Conservation (phyloP, 2,797 vertebrate genomes). For the Eremophila alpestris region DNA sequence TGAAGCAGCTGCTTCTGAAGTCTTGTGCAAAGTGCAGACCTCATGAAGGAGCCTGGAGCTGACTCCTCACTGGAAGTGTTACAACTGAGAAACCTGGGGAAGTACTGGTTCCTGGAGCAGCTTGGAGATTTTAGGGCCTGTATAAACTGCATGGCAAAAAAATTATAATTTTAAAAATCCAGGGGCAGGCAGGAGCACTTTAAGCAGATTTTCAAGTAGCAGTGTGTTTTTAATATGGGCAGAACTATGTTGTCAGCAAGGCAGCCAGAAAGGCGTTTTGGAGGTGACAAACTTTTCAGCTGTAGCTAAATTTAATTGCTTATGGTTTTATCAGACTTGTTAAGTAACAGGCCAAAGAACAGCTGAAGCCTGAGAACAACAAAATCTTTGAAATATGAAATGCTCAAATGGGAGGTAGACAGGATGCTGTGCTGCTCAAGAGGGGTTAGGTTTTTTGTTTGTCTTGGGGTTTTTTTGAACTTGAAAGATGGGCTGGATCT, state of each 20-base stretch:
- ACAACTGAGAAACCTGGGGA: accelerated
- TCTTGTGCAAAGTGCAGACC: neutral
- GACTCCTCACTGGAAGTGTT: neutral
- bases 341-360: neutral
- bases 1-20: neutral
- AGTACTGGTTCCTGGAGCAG: neutral
- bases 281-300: neutral
- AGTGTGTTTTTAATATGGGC: neutral
- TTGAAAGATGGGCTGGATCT: neutral
- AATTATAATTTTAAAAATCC: neutral
- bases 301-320: neutral
- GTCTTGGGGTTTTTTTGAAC: accelerated
- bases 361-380: neutral
- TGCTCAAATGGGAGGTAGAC: neutral
- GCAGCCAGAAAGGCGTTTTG: neutral
- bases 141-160: neutral
- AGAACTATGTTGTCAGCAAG: neutral
- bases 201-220: neutral
- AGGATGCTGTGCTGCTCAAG: neutral
- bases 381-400: neutral
- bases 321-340: neutral
- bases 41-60: neutral
- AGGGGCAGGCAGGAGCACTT: neutral
- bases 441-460: neutral
- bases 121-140: neutral